phyloP scores from a whole-genome alignment of 2,888 invertebrate species.

The Lithophane socia region DNA sequence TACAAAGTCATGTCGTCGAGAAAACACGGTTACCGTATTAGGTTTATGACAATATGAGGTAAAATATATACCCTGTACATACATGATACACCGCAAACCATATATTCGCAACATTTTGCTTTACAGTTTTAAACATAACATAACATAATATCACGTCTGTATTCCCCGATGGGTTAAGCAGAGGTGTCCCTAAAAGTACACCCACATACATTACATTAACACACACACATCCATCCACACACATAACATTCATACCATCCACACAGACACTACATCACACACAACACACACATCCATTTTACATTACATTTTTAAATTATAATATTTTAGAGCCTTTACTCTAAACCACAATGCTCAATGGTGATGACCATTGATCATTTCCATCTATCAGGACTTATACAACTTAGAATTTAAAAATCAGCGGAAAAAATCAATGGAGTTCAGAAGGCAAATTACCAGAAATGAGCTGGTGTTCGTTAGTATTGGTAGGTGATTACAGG shows the following conservation, averaged over 20 bases:
- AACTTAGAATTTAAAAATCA: neutral
- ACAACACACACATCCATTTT: neutral
- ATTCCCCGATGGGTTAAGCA: neutral
- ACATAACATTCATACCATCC: neutral
- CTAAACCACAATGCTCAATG: too few relatives aligned
- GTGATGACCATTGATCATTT: neutral
- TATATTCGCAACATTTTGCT: neutral
- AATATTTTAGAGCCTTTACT: neutral
- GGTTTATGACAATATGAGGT: neutral
- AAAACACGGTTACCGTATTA: conserved; percentile 1
- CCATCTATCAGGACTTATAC: neutral
- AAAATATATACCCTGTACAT: neutral
- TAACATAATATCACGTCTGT: neutral
- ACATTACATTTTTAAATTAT: neutral
- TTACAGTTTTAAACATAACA: conserved; percentile 5
- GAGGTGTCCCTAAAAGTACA: neutral
- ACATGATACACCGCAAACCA: neutral
- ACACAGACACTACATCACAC: neutral
- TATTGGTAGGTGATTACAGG: neutral
- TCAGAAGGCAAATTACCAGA: neutral
- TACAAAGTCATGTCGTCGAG: neutral
- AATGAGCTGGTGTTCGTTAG: neutral
- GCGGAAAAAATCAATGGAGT: neutral
- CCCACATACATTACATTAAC: neutral
- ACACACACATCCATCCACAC: neutral